phyloP scores from a whole-genome alignment of 2,888 invertebrate species.

The Andrena bucephala region DNA sequence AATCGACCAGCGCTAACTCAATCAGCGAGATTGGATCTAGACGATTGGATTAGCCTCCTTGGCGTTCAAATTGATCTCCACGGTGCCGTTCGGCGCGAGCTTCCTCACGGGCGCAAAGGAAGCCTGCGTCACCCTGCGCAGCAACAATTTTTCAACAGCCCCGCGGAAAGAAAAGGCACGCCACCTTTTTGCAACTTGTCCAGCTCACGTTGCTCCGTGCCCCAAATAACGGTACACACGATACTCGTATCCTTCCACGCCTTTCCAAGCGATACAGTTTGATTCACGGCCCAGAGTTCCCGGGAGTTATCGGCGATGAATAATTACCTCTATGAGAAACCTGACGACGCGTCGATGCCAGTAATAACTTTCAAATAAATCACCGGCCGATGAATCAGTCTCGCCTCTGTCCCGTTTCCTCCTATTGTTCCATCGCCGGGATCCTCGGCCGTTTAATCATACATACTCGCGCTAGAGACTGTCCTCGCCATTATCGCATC shows the following conservation, averaged over 20 bases:
- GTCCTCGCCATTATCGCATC: conserved; percentile 28
- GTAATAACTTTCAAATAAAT: conserved; percentile 28
- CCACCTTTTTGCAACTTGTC: conserved; percentile 21
- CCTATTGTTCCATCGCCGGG: background rate
- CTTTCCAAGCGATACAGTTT: conserved; percentile 29
- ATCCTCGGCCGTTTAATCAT: conserved; percentile 6
- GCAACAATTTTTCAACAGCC: no score
- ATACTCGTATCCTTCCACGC: conserved; percentile 34
- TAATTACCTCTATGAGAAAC: conserved; percentile 26
- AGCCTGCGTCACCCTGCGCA: no score
- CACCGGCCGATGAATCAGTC: background rate
- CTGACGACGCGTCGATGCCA: background rate
- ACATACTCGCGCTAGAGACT: conserved; percentile 11
- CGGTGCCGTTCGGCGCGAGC: no score
- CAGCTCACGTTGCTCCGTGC: conserved; percentile 26
- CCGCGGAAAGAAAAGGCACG: background rate
- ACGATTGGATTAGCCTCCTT: background rate
- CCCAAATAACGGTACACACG: conserved; percentile 42
- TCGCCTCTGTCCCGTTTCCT: background rate
- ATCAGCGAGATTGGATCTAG: background rate
- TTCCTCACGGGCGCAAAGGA: no score
- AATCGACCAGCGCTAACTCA: background rate
- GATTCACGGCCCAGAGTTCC: background rate
- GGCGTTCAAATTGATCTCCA: background rate
- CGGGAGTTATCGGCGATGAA: conserved; percentile 9